Base-by-base conservation (phyloP, 2,113 vertebrate genomes). In the Dascyllus trimaculatus region DNA sequence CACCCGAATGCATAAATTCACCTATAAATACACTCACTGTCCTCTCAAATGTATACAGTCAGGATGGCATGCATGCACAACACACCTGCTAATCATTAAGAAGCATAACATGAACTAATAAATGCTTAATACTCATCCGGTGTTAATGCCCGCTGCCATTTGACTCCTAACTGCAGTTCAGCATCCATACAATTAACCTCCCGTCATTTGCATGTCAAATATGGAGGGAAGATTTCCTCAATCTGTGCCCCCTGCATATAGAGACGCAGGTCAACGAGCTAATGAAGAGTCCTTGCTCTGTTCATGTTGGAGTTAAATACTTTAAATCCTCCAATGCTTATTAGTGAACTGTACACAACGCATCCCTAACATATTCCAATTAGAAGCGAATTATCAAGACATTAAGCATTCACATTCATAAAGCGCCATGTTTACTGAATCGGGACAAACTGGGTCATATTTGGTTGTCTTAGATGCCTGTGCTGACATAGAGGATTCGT, bases 361-460 rank as follows among this genome's bases (percentile, higher is more conserved):
- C 68, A 59, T 52, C 74, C 21, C 57, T 46, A 69, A 83, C 75
- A 80, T 73, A 61, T 58, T 88, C 85, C 73, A 88, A 89, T 92
- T 92, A 91, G 72, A 82, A 10, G 75, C 17, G 43, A 77, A 90
- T 93, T 72, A 90, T 74, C 46, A 54, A 22, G 61, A 59, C 76
- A 85, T 84, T 81, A 82, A 46, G 65, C 63, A 74, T 81, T 69
- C 21, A 26, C 53, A 53, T 73, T 75, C 61, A 66, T 69, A 75
- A 87, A 77, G 80, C 38, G 3, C 14, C 21, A 60, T 87, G 81
- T 85, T 89, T 79, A 85, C 80, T 71, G 74, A 81, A 81, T 71
- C 6, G 2, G 63, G 75, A 79, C 84, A 80, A 90, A 90, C 74
- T 91, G 71, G 86, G 90, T 91, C 86, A 85, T 46, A 63, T 87